Evolutionary conservation across 2,113 vertebrate species (phyloP), one percentile per base, ranked within the genome.

Genomic region (Mus pahari): DNA sequence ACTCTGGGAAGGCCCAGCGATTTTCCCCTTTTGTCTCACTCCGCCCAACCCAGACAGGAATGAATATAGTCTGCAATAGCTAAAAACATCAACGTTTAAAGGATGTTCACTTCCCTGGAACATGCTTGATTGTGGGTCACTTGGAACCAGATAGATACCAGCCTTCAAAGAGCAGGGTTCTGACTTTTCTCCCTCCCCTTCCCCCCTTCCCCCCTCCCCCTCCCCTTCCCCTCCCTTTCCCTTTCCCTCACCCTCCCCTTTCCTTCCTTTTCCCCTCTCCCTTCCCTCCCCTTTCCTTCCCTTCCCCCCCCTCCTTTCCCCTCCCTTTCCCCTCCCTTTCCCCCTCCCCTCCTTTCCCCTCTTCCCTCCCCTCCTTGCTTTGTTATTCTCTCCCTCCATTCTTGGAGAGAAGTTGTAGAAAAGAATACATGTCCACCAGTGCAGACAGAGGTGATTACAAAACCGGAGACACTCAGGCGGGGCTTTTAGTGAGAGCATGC

Each of bases 391-490:
- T 13, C 84, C 6, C 45, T 68, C 45, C 8, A 22, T 53, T 74
- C 48, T 89, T 53, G 26, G 14, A 7, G 22, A 73, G 31, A 19
- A 66, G 20, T 90, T 88, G 68, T 71, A 55, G 20, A 48, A 81
- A 95, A 86, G 95, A 94, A 50, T 19, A 16, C 82, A 70, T 28
- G 0, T 6, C 31, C 9, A 36, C 42, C 16, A 53, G 58, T 12
- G 55, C 89, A 97, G 75, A 62, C 74, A 55, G 78, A 89, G 87
- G 71, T 84, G 66, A 81, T 88, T 91, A 94, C 42, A 73, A 93
- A 86, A 45, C 39, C 90, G 77, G n/a, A 17, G 60, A 77, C 64
- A n/a, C 70, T 60, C 77, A 81, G 66, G 42, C 53, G 39, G 74
- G 60, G 4, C 24, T 95, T 50, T 75, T 66, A 48, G 90, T 55